These are phyloP conservation scores for Megaceryle alcyon DNA, from an alignment of 2,797 vertebrate genomes.

Conservation along the genomic window DNA sequence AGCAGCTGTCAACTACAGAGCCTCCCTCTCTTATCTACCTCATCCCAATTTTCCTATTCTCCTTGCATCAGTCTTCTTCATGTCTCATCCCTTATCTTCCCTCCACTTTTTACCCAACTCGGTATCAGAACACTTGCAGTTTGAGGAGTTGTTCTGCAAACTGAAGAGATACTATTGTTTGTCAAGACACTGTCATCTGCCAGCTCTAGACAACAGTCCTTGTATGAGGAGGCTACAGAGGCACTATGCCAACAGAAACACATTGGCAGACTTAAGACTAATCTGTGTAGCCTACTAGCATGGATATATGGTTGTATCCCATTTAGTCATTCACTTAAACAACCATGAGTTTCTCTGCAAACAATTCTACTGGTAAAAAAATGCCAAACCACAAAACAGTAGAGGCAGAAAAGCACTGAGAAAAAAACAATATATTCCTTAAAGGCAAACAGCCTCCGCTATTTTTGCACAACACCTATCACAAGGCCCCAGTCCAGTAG, in stretches of 20 bases:
- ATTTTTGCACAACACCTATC: neutral
- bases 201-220: constrained; percentile 24
- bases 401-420: neutral
- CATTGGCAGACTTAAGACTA: neutral
- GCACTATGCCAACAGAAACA: neutral
- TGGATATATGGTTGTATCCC: neutral
- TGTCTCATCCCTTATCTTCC: neutral
- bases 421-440: neutral
- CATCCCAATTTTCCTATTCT: neutral
- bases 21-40: neutral
- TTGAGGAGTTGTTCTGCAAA: neutral
- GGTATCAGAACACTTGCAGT: neutral
- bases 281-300: neutral
- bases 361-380: neutral
- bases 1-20: constrained; percentile 1
- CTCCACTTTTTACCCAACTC: neutral
- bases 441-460: neutral
- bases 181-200: neutral
- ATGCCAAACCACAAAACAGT: neutral
- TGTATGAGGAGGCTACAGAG: neutral
- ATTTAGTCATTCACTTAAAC: constrained; percentile 11
- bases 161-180: neutral
- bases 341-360: neutral
- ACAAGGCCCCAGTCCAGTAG: neutral
- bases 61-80: neutral